Evolutionary conservation across 2,888 invertebrate genomes (phyloP).

Genomic region (Ceriagrion tenellum): DNA sequence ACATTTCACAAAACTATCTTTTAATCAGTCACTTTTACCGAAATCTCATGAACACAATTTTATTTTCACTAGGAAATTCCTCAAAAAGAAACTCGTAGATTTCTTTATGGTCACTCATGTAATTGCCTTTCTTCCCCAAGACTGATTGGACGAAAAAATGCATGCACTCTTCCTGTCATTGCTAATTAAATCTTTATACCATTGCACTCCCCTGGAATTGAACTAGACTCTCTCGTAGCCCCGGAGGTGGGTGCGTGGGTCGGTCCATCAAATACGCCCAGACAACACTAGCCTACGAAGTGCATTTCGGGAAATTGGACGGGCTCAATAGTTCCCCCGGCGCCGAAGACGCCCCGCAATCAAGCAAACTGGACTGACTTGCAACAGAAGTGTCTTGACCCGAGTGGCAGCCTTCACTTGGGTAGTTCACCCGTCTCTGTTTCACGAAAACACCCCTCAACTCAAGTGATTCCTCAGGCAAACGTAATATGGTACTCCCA

Average conservation of each 20-base stretch:
- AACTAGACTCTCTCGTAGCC: neutral
- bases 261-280: neutral
- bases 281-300: neutral
- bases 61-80: no score
- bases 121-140: no score
- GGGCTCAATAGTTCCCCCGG: neutral
- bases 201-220: neutral
- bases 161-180: neutral
- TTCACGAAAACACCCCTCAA: neutral
- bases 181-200: neutral
- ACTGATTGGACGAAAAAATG: no score
- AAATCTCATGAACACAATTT: no score
- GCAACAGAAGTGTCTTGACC: neutral
- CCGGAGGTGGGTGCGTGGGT: neutral
- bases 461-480: neutral
- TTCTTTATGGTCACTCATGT: no score
- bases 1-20: no score
- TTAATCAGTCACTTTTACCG: no score
- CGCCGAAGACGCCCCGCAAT: neutral
- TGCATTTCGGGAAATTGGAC: slow-evolving; percentile 32
- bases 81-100: no score
- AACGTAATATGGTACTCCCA: no score
- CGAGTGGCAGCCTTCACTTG: neutral
- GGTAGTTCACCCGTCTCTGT: neutral
- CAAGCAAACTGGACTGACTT: neutral